These are phyloP conservation scores for Sarcophaga subvicina DNA, from an alignment of 2,888 invertebrate species.

Conservation along the genomic window DNA sequence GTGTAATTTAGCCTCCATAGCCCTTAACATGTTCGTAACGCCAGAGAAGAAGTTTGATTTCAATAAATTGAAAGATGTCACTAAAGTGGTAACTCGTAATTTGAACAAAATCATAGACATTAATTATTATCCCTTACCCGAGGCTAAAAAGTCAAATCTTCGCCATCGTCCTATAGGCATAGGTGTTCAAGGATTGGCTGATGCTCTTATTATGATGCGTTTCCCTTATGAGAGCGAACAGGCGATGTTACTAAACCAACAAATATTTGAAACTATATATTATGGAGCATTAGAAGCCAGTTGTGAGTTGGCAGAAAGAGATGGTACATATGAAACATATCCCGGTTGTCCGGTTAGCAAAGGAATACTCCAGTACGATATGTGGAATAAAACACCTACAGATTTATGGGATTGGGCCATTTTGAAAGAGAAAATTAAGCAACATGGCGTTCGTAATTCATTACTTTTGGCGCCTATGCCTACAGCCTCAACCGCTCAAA, in stretches of 20 bases:
- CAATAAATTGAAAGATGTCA: conserved; percentile 91
- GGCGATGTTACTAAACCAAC: conserved; percentile 93
- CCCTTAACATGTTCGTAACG: conserved; percentile 95
- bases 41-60: conserved; percentile 93
- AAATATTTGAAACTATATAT: conserved; percentile 99
- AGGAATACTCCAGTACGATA: conserved; percentile 97
- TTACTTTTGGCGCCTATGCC: conserved; percentile 98
- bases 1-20: conserved; percentile 98
- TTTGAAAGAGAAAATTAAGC: conserved; percentile 92
- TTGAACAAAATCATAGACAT: conserved; percentile 98
- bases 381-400: conserved; percentile 96
- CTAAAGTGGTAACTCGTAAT: conserved; percentile 94
- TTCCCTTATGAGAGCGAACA: conserved; percentile 95
- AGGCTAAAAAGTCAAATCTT: conserved; percentile 93
- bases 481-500: conserved; percentile 99
- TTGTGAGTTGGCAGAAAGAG: conserved; percentile 93
- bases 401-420: conserved; percentile 94
- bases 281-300: conserved; percentile 97
- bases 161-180: conserved; percentile 94
- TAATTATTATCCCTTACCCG: conserved; percentile 96
- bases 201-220: conserved; percentile 96
- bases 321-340: conserved; percentile 95
- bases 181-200: conserved; percentile 98
- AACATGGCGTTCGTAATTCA: conserved; percentile 96
- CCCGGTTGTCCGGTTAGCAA: conserved; percentile 95